Conservation (phyloP, 2,113 vertebrate species). For the Elaphurus davidianus region DNA sequence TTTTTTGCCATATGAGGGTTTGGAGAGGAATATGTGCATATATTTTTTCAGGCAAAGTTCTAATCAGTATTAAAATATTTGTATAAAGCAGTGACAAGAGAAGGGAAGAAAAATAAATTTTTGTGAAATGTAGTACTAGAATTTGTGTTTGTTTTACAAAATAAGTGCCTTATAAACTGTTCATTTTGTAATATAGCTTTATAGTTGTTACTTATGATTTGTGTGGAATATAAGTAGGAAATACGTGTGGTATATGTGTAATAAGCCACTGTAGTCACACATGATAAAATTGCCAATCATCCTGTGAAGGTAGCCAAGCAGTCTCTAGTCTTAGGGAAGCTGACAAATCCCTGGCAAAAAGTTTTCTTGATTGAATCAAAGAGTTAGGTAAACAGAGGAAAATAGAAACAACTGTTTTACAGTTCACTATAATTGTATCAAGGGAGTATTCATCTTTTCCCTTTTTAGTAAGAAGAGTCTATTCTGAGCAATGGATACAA, state of each 20-base stretch:
- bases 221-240: not conserved
- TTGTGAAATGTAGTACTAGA: not conserved
- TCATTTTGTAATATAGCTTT: not conserved
- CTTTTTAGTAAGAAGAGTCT: not conserved
- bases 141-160: not conserved
- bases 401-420: not conserved
- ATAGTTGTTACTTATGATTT: not conserved
- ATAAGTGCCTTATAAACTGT: not conserved
- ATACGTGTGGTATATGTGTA: not conserved
- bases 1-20: not conserved
- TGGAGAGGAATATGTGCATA: not conserved
- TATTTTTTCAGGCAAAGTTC: not conserved
- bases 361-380: not conserved
- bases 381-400: slow-evolving; percentile 7
- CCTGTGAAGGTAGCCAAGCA: not conserved
- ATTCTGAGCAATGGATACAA: slow-evolving; percentile 11
- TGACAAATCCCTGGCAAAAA: not conserved
- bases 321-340: not conserved
- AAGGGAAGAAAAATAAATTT: not conserved
- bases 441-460: not conserved
- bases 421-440: not conserved
- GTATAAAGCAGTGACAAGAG: not conserved
- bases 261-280: not conserved
- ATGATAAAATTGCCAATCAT: not conserved
- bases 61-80: not conserved